phyloP scores from a whole-genome alignment of 2,888 invertebrate species.

The Aspidiotus destructor region DNA sequence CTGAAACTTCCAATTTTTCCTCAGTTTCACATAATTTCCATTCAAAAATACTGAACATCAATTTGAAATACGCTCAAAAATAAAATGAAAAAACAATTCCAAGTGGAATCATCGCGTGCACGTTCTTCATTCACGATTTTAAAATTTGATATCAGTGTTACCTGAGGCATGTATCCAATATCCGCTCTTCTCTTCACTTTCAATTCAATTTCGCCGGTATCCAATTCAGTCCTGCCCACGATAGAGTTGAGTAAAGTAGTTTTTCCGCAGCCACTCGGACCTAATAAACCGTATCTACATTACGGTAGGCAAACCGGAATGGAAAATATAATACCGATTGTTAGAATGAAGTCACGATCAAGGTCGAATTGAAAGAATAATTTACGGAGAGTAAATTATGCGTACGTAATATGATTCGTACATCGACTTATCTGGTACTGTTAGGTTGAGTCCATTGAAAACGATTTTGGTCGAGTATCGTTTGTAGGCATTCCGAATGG shows the following conservation, averaged over 20 bases:
- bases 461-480: conserved; percentile 46
- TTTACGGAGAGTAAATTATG: no score
- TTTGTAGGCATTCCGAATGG: conserved; percentile 37
- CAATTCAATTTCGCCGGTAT: conserved; percentile 44
- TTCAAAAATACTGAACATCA: no score
- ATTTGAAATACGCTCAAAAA: no score
- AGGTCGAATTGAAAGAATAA: no score
- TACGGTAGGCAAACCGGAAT: conserved; percentile 6
- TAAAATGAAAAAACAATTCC: no score
- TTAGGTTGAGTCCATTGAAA: conserved; percentile 61
- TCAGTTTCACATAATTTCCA: no score
- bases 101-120: no score
- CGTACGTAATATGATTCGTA: conserved; percentile 46
- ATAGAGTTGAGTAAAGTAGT: conserved; percentile 48
- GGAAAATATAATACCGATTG: neutral
- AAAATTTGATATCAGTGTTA: conserved; percentile 38
- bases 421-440: conserved; percentile 65
- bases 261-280: conserved; percentile 50
- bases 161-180: conserved; percentile 48
- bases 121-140: no score
- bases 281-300: conserved; percentile 47
- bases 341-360: no score
- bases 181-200: conserved; percentile 42
- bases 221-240: conserved; percentile 44
- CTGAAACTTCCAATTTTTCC: no score